A percentile compares a stretch with the other conserved stretches of the same genome.
Conservation (phyloP, 2,888 invertebrate genomes). For the Lasioglossum zephyrum region DNA sequence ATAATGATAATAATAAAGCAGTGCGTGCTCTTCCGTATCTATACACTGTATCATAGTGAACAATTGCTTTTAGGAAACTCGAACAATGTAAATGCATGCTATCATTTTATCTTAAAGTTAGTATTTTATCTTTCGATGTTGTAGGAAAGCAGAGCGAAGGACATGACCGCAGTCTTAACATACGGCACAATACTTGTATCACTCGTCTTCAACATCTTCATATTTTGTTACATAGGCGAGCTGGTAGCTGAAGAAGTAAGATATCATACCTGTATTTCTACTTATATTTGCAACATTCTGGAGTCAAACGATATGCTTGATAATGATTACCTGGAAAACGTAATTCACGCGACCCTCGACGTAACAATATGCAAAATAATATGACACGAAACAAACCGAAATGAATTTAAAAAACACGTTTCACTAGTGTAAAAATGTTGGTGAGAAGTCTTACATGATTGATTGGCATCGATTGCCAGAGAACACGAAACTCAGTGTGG, state of each 20-base stretch:
- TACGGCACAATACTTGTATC: slow-evolving; percentile 49
- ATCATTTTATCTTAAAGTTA: not conserved
- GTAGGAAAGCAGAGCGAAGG: slow-evolving; percentile 53
- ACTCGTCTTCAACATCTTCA: slow-evolving; percentile 62
- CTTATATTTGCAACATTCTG: not conserved
- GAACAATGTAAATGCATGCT: too few relatives aligned
- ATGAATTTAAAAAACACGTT: not conserved
- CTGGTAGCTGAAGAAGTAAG: slow-evolving; percentile 64
- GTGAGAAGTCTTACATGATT: slow-evolving; percentile 67
- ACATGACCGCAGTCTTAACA: slow-evolving; percentile 37
- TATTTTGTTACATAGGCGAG: slow-evolving; percentile 70
- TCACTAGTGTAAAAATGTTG: slow-evolving; percentile 66
- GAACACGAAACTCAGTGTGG: slow-evolving; percentile 51
- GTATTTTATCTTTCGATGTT: not conserved
- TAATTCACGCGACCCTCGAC: not conserved
- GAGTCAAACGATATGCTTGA: not conserved
- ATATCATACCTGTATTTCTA: too few relatives aligned
- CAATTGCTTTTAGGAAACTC: too few relatives aligned
- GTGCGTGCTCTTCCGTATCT: too few relatives aligned
- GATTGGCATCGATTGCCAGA: slow-evolving; percentile 69
- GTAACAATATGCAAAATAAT: not conserved
- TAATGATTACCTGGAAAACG: not conserved
- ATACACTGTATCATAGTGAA: too few relatives aligned
- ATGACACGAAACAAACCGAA: not conserved
- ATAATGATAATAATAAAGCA: too few relatives aligned